Base-by-base conservation (phyloP, 2,888 invertebrate genomes). In the Eledona agricola region DNA sequence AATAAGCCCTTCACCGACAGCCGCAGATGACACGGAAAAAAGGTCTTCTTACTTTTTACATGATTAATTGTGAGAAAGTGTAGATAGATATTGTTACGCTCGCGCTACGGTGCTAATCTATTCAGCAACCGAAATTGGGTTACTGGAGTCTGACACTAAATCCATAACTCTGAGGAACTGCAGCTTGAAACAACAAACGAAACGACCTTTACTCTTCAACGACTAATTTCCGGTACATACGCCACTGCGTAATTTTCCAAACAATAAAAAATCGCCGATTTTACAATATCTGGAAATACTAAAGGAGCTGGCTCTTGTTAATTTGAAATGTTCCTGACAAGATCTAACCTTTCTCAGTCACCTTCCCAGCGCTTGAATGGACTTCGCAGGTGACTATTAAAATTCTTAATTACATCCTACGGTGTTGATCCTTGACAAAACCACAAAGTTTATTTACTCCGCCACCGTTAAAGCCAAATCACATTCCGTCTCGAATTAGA, bases 331-430 rank as follows among this genome's bases (percentile, higher is more conserved):
- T 22, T 42, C 15, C 47, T 23, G 54, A 54, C 54, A 54, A 54
- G 54, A 54, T 54, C 54, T 54, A 43, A 46, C 54, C 54, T 54
- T 54, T 47, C 13, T 40, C 23, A 16, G 11, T 47, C 20, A 50
- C 43, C 54, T 54, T 54, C 54, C 54, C 54, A 54, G 49, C 53
- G 50, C 42, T 50, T 54, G 49, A 54, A 54, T 54, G 38, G 54
- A 19, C 40, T 42, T 46, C 47, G 31, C 43, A 54, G 37, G 54
- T 49, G 54, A 54, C 54, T 54, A 54, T 50, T 54, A 54, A 54
- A 50, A 54, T 37, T 37, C 49, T 54, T 54, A 54, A 54, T 54
- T 54, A 50, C 54, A 54, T 54, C 54, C 54, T 43, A 46, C 26
- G 20, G 47, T 28, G 47, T 42, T 28, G 47, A 40, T 53, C 53